A percentile compares a stretch with the other conserved stretches of the same genome.
Evolutionary conservation across 2,113 vertebrate species (phyloP).

Genomic region (Dunckerocampus dactyliophorus): DNA sequence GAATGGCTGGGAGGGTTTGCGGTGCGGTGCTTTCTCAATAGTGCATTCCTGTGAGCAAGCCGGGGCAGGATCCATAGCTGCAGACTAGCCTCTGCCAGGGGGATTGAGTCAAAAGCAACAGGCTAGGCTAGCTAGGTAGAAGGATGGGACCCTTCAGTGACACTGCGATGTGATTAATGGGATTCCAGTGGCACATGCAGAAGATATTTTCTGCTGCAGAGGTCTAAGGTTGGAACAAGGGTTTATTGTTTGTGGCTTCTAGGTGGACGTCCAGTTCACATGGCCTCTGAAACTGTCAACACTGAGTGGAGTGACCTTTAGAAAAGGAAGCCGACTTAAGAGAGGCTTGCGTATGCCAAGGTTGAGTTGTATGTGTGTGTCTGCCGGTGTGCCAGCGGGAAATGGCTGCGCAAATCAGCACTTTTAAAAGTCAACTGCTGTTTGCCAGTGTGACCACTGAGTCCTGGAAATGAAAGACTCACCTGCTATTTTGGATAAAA

Average conservation of each 20-base stretch:
- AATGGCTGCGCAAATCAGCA: conserved; percentile 50
- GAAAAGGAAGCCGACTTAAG: conserved; percentile 40
- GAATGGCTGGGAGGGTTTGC: conserved; percentile 70
- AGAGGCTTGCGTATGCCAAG: not conserved
- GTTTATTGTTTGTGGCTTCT: conserved; percentile 48
- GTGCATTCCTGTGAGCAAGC: conserved; percentile 70
- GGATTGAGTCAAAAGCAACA: conserved; percentile 38
- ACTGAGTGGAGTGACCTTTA: conserved; percentile 45
- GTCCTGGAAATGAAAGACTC: conserved; percentile 44
- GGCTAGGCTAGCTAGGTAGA: conserved; percentile 39
- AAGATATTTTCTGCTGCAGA: conserved; percentile 26
- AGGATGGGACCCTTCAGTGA: conserved; percentile 26
- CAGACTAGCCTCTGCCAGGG: conserved; percentile 49
- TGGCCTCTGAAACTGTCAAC: conserved; percentile 45
- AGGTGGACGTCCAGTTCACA: conserved; percentile 36
- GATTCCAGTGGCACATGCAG: conserved; percentile 14
- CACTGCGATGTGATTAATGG: conserved; percentile 25
- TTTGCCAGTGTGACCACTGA: conserved; percentile 21
- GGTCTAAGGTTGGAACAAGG: conserved; percentile 27
- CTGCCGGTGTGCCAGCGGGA: conserved; percentile 37
- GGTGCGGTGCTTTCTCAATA: conserved; percentile 71
- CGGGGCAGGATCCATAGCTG: conserved; percentile 52
- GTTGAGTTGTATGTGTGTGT: conserved; percentile 22
- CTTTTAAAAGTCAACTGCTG: conserved; percentile 60
- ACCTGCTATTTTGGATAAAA: conserved; percentile 31